Base-by-base conservation (phyloP, 2,888 invertebrate genomes). In the Oegoconia quadripuncta region DNA sequence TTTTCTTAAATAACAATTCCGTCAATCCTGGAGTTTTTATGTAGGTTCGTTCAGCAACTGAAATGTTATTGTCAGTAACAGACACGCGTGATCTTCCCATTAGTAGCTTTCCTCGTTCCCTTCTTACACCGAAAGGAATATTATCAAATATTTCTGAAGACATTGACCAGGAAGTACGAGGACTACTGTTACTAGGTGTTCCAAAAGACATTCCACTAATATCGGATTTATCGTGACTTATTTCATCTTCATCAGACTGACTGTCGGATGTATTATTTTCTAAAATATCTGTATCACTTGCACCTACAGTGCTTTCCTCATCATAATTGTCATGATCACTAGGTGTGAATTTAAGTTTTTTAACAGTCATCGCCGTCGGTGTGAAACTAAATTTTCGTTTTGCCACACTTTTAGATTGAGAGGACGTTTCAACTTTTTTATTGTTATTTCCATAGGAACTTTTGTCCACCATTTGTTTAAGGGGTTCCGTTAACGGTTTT, bases 121-220 rank as follows among this genome's bases (percentile, higher is more conserved):
- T 33, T 14, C 15, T 33, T 1, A 33, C 23, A 23, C 33, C 33
- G 23, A 12, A 33, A 2, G 23, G 33, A n/a, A 33, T 12, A 23
- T 23, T 23, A 8, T 14, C 15, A 1, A 33, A n/a, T n/a, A 23
- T 23, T 14, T 33, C 23, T 23, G 33, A 33, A 1, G 6, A 26
- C 26, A 26, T 26, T 8, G 26, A 26, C 26, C 26, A 26, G 5
- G 26, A 26, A n/a, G 11, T 8, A n/a, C 4, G 4, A 26, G 8
- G n/a, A 11, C 11, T 26, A 11, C 7, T n/a, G 4, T 4, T 11
- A n/a, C n/a, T n/a, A 8, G n/a, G 6, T n/a, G 26, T 8, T 26
- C n/a, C n/a, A 26, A 8, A 26, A 8, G 26, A 26, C 3, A 4
- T 8, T 26, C 4, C 26, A 26, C 8, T n/a, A 4, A 4, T 11